phyloP scores from a whole-genome alignment of 2,888 invertebrate genomes.

The Tethea ocularis region DNA sequence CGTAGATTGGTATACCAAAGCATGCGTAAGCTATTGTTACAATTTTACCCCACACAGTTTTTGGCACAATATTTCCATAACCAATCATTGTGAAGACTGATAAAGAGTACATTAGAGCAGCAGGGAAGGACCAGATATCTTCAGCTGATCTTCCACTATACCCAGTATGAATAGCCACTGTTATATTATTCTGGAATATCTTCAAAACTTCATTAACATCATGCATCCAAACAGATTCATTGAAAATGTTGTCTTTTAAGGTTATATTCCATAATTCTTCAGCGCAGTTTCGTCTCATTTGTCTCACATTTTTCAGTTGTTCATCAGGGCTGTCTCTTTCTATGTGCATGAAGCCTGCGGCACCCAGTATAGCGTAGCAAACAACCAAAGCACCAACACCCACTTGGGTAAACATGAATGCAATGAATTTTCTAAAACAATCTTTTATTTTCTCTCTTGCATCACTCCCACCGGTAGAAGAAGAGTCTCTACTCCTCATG shows the following conservation, averaged over 20 bases:
- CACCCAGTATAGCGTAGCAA: constrained; percentile 93
- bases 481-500: constrained; percentile 86
- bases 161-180: constrained; percentile 86
- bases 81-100: constrained; percentile 97
- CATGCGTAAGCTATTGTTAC: constrained; percentile 93
- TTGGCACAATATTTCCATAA: constrained; percentile 93
- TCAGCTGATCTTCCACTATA: constrained; percentile 88
- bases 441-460: constrained; percentile 91
- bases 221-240: constrained; percentile 85
- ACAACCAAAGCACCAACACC: constrained; percentile 95
- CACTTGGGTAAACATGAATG: constrained; percentile 96
- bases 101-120: constrained; percentile 93
- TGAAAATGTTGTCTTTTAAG: constrained; percentile 86
- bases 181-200: constrained; percentile 88
- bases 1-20: constrained; percentile 93
- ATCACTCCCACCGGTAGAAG: constrained; percentile 86
- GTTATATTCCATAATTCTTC: constrained; percentile 88
- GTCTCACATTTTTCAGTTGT: constrained; percentile 75
- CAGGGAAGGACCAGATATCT: constrained; percentile 94
- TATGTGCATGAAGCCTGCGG: constrained; percentile 90
- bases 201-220: constrained; percentile 85
- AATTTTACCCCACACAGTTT: constrained; percentile 92
- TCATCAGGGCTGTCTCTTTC: constrained; percentile 86
- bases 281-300: constrained; percentile 83
- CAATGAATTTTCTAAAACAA: constrained; percentile 92